These are phyloP conservation scores for Darevskia mixta DNA, from an alignment of 2,797 vertebrate genomes.

Conservation along the genomic window DNA sequence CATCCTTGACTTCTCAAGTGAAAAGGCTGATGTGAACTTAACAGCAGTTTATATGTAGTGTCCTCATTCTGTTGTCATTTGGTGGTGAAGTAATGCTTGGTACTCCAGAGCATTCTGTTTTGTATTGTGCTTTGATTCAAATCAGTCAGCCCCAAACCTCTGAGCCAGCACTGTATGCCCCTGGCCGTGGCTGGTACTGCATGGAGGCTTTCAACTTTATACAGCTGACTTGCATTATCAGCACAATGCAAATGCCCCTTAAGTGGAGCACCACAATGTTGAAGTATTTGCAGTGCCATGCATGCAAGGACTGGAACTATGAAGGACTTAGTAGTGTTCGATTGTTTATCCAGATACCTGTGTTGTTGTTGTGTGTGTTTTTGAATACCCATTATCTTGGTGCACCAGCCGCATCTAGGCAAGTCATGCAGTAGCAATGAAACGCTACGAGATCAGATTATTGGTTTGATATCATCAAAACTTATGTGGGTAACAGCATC, in stretches of 20 bases:
- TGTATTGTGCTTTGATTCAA: neutral
- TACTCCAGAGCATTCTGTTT: neutral
- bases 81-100: neutral
- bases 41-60: neutral
- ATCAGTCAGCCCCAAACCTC: neutral
- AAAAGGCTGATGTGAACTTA: neutral
- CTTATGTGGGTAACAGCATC: no score
- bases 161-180: neutral
- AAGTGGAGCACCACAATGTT: neutral
- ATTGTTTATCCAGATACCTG: neutral
- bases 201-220: neutral
- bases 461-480: no score
- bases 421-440: no score
- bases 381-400: no score
- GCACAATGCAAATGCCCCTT: neutral
- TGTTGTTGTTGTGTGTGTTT: neutral
- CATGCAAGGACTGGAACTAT: neutral
- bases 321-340: neutral
- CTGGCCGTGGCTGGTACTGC: neutral
- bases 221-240: neutral
- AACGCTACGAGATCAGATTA: no score
- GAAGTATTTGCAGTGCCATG: neutral
- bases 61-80: neutral
- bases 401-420: no score
- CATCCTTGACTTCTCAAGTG: slow-evolving; percentile 11